Base-by-base conservation (phyloP, 2,888 invertebrate genomes). In the Mechanitis mazaeus region DNA sequence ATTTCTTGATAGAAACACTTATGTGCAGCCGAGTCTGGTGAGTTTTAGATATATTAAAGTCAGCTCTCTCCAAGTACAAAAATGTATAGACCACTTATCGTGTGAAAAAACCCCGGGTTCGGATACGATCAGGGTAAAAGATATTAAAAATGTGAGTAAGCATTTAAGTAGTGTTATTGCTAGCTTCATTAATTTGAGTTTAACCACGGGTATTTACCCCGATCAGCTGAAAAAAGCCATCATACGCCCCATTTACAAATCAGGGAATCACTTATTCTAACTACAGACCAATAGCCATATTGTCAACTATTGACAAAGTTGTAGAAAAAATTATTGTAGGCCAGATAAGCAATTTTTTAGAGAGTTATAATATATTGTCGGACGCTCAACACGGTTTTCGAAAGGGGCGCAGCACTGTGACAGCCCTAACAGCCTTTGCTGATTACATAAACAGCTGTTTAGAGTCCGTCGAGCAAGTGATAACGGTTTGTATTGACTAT, bases 301-400 rank as follows among this genome's bases (percentile, higher is more conserved):
- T 68, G 33, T 63, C 60, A 33, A 42, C 56, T 28, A 55, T 68
- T 7, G 60, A 66, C 56, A 64, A 68, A 64, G 60, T 68, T 9
- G 46, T 61, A 1, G 64, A 68, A 60, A 68, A 64, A 47, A 45
- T 66, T 20, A 45, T 64, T 11, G 45, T 66, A 9, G 55, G 59
- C n/a, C 61, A 67, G 58, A 63, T 67, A 28, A 20, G 55, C 33
- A 45, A 38, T 2, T 64, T 61, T 38, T 12, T 67, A 35, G 63
- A 63, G 12, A 50, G 57, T 42, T 3, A 60, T 46, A 50, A 62
- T 42, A 31, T 66, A 38, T 11, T 66, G 11, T 45, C 58, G 4
- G 42, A 60, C 12, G 33, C 55, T 3, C 65, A 67, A 20, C 60
- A 67, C 28, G 67, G 64, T 0, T 68, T 65, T 45, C 12, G 61